Evolutionary conservation across 2,797 vertebrate species (phyloP), one percentile per base, ranked within the genome.

Genomic region (Sebastes melanostomus): DNA sequence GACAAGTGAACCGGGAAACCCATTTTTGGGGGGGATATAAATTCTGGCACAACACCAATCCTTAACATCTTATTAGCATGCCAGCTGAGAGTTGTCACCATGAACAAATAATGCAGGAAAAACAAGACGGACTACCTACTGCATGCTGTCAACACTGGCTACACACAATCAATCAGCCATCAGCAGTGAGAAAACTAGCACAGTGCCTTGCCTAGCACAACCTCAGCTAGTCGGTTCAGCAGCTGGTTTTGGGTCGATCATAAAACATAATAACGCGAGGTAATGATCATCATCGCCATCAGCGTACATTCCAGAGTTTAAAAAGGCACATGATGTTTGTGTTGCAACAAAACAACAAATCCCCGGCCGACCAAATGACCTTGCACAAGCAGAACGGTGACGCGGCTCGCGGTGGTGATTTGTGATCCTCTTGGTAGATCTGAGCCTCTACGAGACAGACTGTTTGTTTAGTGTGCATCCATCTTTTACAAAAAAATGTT

Each of bases 91-190:
- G 79, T 81, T 75, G 73, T 78, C 80, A 73, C 77, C 68, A 74
- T 58, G 78, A 90, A 58, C 84, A 87, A 86, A 89, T 80, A 87
- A 89, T 86, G 85, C 78, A 86, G 86, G 85, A 78, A 88, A 88
- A 89, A 89, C 75, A 90, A 88, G 91, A 89, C 78, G 72, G 87
- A 91, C 91, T 91, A 70, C 86, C 88, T 75, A 84, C 88, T 88
- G 90, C 82, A 86, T 16, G 75, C 84, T 89, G 90, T 92, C 91
- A 91, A 66, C 75, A 14, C 66, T 16, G 72, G 85, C 85, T 68
- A 81, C 75, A 91, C 59, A 73, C 82, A 86, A 90, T 92, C 91
- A 90, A 86, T 92, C 91, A 91, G 75, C 75, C 72, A 79, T 91
- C 90, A 84, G 82, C 74, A 5, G 74, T 14, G 72, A 82, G 67